These are phyloP conservation scores for Taenioides sp. DNA, from an alignment of 2,797 vertebrate species.

Conservation along the genomic window DNA sequence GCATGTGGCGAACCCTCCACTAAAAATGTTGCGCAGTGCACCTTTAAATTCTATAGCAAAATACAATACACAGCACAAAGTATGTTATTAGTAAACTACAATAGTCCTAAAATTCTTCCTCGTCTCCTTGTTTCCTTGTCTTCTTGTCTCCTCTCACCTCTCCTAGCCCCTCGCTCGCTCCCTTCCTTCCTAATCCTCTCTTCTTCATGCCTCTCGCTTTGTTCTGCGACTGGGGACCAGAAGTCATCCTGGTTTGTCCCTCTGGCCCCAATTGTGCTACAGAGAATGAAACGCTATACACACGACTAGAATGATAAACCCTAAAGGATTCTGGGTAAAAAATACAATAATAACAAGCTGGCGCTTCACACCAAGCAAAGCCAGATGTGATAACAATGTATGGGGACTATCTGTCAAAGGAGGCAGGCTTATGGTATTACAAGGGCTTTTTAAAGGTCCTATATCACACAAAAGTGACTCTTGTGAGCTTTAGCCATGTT, in stretches of 20 bases:
- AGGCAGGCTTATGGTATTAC: slow-evolving; percentile 69
- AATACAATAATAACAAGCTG: slow-evolving; percentile 42
- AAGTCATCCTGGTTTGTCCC: slow-evolving; percentile 58
- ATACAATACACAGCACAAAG: too few relatives aligned
- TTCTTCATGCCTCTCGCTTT: slow-evolving; percentile 65
- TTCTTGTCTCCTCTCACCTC: background rate
- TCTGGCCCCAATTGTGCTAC: slow-evolving; percentile 47
- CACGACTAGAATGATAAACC: slow-evolving; percentile 62
- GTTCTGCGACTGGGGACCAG: slow-evolving; percentile 66
- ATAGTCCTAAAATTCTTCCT: background rate
- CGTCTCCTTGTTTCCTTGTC: too few relatives aligned
- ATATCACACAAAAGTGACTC: background rate
- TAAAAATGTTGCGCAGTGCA: too few relatives aligned
- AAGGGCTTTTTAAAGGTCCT: slow-evolving; percentile 16
- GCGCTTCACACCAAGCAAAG: slow-evolving; percentile 51
- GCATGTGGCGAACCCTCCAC: too few relatives aligned
- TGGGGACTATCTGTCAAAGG: slow-evolving; percentile 59
- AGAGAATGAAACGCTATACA: slow-evolving; percentile 61
- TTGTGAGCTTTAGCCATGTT: too few relatives aligned
- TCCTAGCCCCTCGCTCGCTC: background rate
- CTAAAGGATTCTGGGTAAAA: slow-evolving; percentile 62
- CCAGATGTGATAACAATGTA: slow-evolving; percentile 68
- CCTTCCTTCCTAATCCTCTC: slow-evolving; percentile 58
- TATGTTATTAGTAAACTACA: background rate
- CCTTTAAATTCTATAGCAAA: too few relatives aligned